phyloP scores from a whole-genome alignment of 2,888 invertebrate species.

The Lasioglossum vierecki region DNA sequence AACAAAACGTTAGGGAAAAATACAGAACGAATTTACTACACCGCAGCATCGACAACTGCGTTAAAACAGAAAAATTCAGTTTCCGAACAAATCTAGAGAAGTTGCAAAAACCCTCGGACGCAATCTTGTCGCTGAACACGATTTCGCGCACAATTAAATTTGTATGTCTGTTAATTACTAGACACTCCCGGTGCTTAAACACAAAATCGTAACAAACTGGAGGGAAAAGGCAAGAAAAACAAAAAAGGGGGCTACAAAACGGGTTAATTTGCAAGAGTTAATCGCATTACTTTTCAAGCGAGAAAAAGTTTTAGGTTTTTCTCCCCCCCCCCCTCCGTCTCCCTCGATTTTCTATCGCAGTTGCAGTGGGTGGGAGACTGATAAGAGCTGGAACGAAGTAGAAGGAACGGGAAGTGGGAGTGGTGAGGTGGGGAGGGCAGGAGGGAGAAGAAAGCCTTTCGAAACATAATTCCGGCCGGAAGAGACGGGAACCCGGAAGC shows the following conservation, averaged over 20 bases:
- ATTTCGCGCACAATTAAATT: background rate
- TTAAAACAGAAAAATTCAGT: background rate
- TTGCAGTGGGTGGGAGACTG: slow-evolving; percentile 22
- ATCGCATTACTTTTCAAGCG: background rate
- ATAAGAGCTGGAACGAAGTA: slow-evolving; percentile 29
- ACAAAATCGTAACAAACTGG: background rate
- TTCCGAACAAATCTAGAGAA: background rate
- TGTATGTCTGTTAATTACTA: background rate
- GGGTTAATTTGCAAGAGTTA: slow-evolving; percentile 12
- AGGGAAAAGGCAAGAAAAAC: background rate
- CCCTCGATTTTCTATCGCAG: slow-evolving; percentile 46
- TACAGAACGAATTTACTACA: too few relatives aligned
- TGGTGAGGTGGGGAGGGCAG: slow-evolving; percentile 30
- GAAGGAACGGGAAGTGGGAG: slow-evolving; percentile 61
- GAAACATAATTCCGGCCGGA: slow-evolving; percentile 77
- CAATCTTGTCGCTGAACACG: background rate
- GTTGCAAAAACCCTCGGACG: background rate
- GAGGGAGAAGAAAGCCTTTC: slow-evolving; percentile 66
- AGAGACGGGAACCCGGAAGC: slow-evolving; percentile 79
- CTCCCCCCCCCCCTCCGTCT: too few relatives aligned
- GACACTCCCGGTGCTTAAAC: background rate
- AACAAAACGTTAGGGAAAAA: too few relatives aligned
- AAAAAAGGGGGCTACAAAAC: background rate
- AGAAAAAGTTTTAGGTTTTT: slow-evolving; percentile 10
- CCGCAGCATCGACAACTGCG: too few relatives aligned